A percentile compares a stretch with the other conserved stretches of the same genome.
Conservation (phyloP, 2,888 invertebrate species). For the Branchellion lobata region DNA sequence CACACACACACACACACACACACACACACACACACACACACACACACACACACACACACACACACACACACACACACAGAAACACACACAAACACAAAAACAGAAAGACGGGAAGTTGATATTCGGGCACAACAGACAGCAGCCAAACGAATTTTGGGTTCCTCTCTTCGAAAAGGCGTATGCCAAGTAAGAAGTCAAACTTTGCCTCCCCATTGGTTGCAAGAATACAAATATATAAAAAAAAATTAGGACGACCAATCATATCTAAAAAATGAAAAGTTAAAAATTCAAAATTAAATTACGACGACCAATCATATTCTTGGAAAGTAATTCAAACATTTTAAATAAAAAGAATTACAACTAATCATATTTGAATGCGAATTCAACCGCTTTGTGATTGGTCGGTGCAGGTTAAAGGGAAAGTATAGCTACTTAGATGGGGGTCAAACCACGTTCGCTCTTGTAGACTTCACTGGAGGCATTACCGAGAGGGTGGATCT, state of each 20-base stretch:
- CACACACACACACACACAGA: constrained; percentile 7
- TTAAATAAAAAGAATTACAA: not conserved
- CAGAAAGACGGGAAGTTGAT: constrained; percentile 67
- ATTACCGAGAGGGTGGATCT: constrained; percentile 63
- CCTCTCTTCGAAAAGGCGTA: constrained; percentile 69
- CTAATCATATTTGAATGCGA: not conserved
- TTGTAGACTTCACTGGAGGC: constrained; percentile 65
- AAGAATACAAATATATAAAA: no score
- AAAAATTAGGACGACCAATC: not conserved
- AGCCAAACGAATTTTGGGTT: constrained; percentile 73
- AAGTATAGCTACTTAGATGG: constrained; percentile 64
- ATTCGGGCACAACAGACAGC: constrained; percentile 67
- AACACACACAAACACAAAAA: not conserved
- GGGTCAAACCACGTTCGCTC: constrained; percentile 64
- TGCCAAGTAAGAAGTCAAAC: constrained; percentile 53
- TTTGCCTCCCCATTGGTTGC: not conserved
- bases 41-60: not conserved
- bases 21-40: constrained; percentile 7
- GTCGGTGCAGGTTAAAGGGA: constrained; percentile 61
- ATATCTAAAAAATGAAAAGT: not conserved
- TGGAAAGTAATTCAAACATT: not conserved
- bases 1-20: not conserved
- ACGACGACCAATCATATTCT: not conserved
- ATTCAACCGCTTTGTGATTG: no score
- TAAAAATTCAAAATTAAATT: not conserved